Base-by-base conservation (phyloP, 2,888 invertebrate species). In the Chrysolina haemoptera region DNA sequence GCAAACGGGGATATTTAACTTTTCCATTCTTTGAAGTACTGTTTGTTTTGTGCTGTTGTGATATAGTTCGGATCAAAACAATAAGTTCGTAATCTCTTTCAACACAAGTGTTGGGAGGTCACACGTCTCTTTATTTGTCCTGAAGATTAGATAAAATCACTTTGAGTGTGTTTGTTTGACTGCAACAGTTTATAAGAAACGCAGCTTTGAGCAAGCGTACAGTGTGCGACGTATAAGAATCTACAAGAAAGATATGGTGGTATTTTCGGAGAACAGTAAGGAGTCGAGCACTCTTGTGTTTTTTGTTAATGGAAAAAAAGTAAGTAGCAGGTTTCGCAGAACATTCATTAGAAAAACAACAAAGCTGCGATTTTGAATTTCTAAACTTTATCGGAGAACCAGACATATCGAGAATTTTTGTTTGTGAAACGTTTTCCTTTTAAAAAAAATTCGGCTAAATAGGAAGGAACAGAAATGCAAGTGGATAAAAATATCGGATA, bases 221-320 rank as follows among this genome's bases (percentile, higher is more conserved):
- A 53, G 20, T 20, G 18, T 53, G 22, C 18, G 16, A 18, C 18
- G 53, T 0, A 16, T 16, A 16, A 14, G 10, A 41, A 35, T 62
- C 35, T 55, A 5, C n/a, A 12, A 10, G 10, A 27, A 22, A 40
- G 11, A 59, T 62, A 66, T 65, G 46, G 65, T 73, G 46, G 69
- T 69, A 16, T 53, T 48, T 20, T 59, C 64, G 35, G 66, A 35
- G 2, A 65, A 40, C 18, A 46, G 35, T 18, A 35, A 40, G 27
- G 22, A 43, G 41, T 40, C 66, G 2, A 63, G 14, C n/a, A 69
- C 65, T 55, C 76, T 87, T 62, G 82, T 86, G 35, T 87, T 87
- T 81, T 87, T 82, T 71, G 85, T 87, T 11, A 91, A 91, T 82
- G 91, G 91, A 35, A 89, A 89, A 79, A 90, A 90, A 89, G 91